Percentiles rank a stretch among this genome's conserved stretches.
Evolutionary conservation across 2,797 vertebrate species (phyloP).

Genomic region (Tapirus indicus): DNA sequence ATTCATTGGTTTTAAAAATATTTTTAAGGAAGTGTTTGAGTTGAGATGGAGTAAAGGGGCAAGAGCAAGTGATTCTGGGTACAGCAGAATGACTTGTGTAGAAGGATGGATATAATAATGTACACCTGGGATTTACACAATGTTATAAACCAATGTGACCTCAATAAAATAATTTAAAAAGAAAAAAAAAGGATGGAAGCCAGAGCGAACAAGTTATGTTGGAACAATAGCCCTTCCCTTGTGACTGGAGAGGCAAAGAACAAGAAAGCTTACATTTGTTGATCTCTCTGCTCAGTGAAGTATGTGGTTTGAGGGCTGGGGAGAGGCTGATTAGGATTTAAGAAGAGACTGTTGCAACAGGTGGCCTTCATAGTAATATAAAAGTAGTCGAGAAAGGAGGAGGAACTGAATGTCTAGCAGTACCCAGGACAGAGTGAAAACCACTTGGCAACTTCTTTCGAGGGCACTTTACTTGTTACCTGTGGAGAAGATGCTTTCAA

Average conservation of each 20-base stretch:
- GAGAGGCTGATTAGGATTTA: conserved; percentile 35
- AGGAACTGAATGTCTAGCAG: not conserved
- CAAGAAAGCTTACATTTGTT: not conserved
- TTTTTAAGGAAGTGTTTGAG: conserved; percentile 41
- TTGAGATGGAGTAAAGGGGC: not conserved
- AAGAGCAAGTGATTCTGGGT: not conserved
- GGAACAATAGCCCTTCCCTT: not conserved
- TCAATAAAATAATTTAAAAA: too few relatives aligned
- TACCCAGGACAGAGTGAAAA: not conserved
- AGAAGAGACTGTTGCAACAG: not conserved
- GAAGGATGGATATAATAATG: not conserved
- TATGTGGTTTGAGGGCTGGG: conserved; percentile 21
- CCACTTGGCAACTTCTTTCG: not conserved
- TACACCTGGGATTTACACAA: too few relatives aligned
- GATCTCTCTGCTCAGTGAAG: conserved; percentile 30
- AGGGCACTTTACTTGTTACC: not conserved
- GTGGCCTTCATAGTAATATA: not conserved
- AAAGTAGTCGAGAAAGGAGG: conserved; percentile 27
- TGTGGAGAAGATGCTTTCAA: conserved; percentile 5
- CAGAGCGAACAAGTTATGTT: not conserved
- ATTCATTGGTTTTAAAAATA: conserved; percentile 40
- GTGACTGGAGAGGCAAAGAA: conserved; percentile 3
- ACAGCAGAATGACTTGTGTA: not conserved
- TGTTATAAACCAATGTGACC: too few relatives aligned
- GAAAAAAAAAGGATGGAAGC: not conserved